Base-by-base conservation (phyloP, 2,113 vertebrate genomes). In the Chionodraco myersi region DNA sequence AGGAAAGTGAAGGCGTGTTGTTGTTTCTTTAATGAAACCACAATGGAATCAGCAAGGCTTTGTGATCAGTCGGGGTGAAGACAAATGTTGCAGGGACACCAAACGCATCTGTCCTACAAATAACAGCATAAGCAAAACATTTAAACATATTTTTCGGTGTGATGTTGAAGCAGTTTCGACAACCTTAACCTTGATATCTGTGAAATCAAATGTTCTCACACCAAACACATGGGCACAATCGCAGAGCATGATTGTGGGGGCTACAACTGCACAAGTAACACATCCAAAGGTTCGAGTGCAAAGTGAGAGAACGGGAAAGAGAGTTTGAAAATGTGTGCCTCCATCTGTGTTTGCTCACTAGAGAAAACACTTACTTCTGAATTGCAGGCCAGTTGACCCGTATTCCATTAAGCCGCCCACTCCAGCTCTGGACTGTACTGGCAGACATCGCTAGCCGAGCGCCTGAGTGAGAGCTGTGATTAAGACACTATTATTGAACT, bases 381-480 rank as follows among this genome's bases (percentile, higher is more conserved):
- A 80, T 66, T 15, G 74, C 63, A 82, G 65, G 57, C 65, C 61
- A 34, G 45, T 63, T 88, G 82, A 85, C 82, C 82, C 63, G 69
- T 79, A 77, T 65, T 84, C 57, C 75, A 82, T 86, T 78, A 78
- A 84, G 72, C 77, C 56, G 21, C 80, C 81, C 84, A 81, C 75
- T 53, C 63, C 23, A 78, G 72, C 71, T 61, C 5, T 52, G 60
- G 44, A 10, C 73, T 57, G 36, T 71, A 52, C 45, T 80, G 77
- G 83, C 83, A 86, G 65, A 56, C 56, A n/a, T 44, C 23, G 44
- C 64, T 58, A 45, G 60, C 21, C 66, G 16, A 80, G 49, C 12
- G 73, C 62, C 69, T 2, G 15, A 69, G 44, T 75, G 67, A 75
- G 82, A 80, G 72, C 73, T 86, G 80, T 84, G 75, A 88, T 86